Base-by-base conservation (phyloP, 2,113 vertebrate species). In the Melanerpes formicivorus region DNA sequence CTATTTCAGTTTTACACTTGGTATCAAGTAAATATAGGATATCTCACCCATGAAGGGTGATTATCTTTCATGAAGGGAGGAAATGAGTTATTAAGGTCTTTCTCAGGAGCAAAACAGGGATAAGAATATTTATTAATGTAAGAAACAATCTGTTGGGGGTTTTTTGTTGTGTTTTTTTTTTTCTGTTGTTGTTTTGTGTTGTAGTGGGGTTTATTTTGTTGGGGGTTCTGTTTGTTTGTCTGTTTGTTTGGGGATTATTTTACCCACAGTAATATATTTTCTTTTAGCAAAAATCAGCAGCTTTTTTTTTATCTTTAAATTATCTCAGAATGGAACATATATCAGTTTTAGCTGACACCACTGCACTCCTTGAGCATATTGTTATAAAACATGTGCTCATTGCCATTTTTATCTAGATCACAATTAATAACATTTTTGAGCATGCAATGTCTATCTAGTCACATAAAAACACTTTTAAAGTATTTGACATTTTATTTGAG, bases 21-120 rank as follows among this genome's bases (percentile, higher is more conserved):
- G 95, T 95, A 94, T 95, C 95, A 90, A 95, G 96, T 96, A 97
- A 97, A 98, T 96, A 96, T 82, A 94, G 96, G 97, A 94, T 97
- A 95, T 94, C 96, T 97, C 97, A 97, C 96, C 96, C 97, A 97
- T 97, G 97, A 98, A 98, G 97, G 97, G 96, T 97, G 97, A 98
- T 98, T 96, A 96, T 96, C 82, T 87, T 87, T 96, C 92, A 95
- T 90, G 89, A 96, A 96, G 90, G 95, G 92, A 95, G 95, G 96
- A 96, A 96, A 94, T 95, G 69, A 95, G 96, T 97, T 96, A 96
- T 96, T 97, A 96, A 97, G 96, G 95, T 97, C 94, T 95, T 93
- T 94, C 91, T 97, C 84, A 40, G 84, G 84, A 96, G 94, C 91
- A 95, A 96, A 96, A 97, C 86, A 95, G 96, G 93, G 95, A 95